Base-by-base conservation (phyloP, 1,140 invertebrate species). In the Papilio polytes region DNA sequence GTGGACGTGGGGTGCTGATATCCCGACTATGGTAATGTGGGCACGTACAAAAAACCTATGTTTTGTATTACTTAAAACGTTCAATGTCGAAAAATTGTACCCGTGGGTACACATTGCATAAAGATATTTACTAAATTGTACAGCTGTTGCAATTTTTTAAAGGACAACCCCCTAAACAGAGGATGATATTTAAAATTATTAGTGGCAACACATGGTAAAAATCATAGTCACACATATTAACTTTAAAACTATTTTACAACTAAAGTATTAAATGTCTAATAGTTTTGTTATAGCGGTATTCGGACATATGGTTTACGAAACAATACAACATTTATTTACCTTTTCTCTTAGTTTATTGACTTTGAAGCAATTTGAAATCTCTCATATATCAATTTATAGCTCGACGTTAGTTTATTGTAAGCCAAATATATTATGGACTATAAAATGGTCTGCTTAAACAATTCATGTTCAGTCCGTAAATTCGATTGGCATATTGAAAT, bases 401-500 rank as follows among this genome's bases (percentile, higher is more conserved):
- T 46, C 22, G 46, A 76, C 73, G 31, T 80, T 13, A 82, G 74
- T 44, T 76, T 76, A 78, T 84, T 86, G 81, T 83, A 88, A 82
- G 83, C 85, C 84, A 89, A 90, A 90, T 87, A 87, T 80, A 87
- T 83, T 83, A 83, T 86, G 81, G 83, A 86, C 85, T 86, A 89
- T 90, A 92, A 91, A 90, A 90, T 87, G 85, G 84, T 81, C 85
- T 87, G 59, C 85, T 90, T 88, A 87, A 89, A 90, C 83, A 86
- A 89, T 89, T 86, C 83, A 85, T 91, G 84, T 85, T 87, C 87
- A 82, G 85, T 91, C 90, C 90, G 88, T 93, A 92, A 92, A 94
- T 93, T 91, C 87, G 90, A 92, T 92, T 91, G 93, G 88, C 92
- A 92, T 94, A 93, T 91, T 92, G 90, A 92, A 94, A 93, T 94